Evolutionary conservation across 2,888 invertebrate species (phyloP).

Genomic region (Euplagia quadripunctaria): DNA sequence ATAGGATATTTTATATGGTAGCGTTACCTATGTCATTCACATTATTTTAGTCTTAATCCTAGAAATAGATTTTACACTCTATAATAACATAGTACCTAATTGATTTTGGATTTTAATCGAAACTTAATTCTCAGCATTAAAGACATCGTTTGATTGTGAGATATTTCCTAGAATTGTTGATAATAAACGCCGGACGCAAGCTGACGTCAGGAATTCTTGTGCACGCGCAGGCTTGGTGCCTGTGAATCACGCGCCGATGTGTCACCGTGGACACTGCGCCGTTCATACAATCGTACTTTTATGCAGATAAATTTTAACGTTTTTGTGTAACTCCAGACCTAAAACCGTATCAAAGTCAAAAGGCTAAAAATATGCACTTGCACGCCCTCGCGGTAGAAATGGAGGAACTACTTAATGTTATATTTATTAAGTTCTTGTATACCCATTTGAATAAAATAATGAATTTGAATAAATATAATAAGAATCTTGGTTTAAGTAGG

Average conservation of each 20-base stretch:
- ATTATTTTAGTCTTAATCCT: too few species aligned
- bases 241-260: conserved; percentile 82
- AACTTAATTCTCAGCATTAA: background rate
- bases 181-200: conserved; percentile 74
- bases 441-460: too few species aligned
- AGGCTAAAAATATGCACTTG: background rate
- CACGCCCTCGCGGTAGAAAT: too few species aligned
- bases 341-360: background rate
- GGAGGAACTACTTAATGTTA: too few species aligned
- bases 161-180: conserved; percentile 36
- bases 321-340: conserved; percentile 12
- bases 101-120: background rate
- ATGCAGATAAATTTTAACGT: conserved; percentile 20
- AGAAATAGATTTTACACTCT: background rate
- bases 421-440: too few species aligned
- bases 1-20: too few species aligned
- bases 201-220: conserved; percentile 82
- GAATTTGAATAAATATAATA: too few species aligned
- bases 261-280: conserved; percentile 67
- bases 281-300: conserved; percentile 22
- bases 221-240: conserved; percentile 66
- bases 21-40: too few species aligned
- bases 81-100: background rate
- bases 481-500: too few species aligned
- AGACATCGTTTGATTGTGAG: background rate